A percentile compares a stretch with the other conserved stretches of the same genome.
Evolutionary conservation across 2,797 vertebrate species (phyloP).

Genomic region (Girardinus metallicus): DNA sequence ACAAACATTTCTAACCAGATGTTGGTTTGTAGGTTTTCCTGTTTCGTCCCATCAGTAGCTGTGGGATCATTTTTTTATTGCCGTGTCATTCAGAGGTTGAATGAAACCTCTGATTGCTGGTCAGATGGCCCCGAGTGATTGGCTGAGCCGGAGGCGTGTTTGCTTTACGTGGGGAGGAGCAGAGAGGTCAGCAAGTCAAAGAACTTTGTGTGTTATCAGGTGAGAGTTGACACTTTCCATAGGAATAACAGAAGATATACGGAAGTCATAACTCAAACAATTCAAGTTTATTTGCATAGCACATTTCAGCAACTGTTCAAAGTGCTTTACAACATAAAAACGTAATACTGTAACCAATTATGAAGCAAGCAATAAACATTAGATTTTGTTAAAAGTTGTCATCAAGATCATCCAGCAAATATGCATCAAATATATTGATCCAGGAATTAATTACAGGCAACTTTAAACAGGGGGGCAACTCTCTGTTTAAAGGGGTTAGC

Average conservation of each 20-base stretch:
- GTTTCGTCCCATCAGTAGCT: neutral
- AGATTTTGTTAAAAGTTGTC: too few species aligned
- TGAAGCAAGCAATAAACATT: too few species aligned
- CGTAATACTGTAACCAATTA: too few species aligned
- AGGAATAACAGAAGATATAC: conserved; percentile 18
- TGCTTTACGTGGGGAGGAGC: neutral
- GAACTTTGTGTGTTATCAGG: conserved; percentile 35
- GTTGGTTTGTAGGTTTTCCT: neutral
- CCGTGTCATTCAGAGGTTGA: conserved; percentile 23
- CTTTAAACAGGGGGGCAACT: too few species aligned
- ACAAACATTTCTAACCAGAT: neutral
- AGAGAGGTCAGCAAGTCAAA: conserved; percentile 28
- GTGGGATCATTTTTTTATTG: conserved; percentile 42
- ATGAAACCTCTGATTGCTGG: neutral
- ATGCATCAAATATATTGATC: too few species aligned
- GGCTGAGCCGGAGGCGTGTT: conserved; percentile 64
- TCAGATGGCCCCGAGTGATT: conserved; percentile 46
- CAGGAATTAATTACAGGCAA: too few species aligned
- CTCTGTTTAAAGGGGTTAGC: neutral
- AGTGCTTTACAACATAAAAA: too few species aligned
- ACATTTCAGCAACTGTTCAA: too few species aligned
- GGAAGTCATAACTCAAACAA: conserved; percentile 43
- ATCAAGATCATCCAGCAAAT: too few species aligned
- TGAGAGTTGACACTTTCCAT: conserved; percentile 15
- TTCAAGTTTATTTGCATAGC: too few species aligned